Base-by-base conservation (phyloP, 2,113 vertebrate genomes). In the Chrysochloris asiatica region DNA sequence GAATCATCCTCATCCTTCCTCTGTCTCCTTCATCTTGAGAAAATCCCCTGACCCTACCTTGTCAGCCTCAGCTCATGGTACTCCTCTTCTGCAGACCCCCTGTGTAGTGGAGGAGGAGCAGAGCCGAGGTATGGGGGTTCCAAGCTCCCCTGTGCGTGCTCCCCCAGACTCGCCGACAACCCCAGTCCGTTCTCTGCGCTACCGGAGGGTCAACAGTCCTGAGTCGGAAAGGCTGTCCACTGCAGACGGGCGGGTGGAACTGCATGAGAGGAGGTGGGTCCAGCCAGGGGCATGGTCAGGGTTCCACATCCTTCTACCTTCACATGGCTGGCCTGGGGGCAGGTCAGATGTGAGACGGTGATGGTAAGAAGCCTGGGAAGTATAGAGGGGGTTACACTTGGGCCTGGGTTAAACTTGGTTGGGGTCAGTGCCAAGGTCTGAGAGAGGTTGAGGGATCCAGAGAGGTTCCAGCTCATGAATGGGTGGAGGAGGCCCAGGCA, bases 201-300 rank as follows among this genome's bases (percentile, higher is more conserved):
- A 99, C 95, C 98, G 98, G 11, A 98, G 99, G 30, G 98, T 99
- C 94, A 99, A 99, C 98, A 99, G 99, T 96, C 99, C 99, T 0
- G 99, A 99, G 91, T 99, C 99, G 0, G 99, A 99, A 50, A 98
- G 98, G 22, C 97, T 99, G 17, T 99, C 99, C 72, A 99, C 98
- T 0, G 99, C 98, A 0, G 99, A 99, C 1, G 98, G 98, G 71
- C 98, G 98, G 50, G 97, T 73, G 9, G 99, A 99, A 30, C 98
- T 96, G 3, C 98, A 97, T 0, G 99, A 99, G 91, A 98, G 98
- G 97, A 99, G 99, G 99, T 99, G 65, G 47, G 95, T 98, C 33
- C 28, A 54, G 33, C 8, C 2, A 2, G 67, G 89, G 26, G n/a
- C 41, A 0, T 0, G 28, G 9, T 45, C 17, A 6, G 24, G n/a